Base-by-base conservation (phyloP, 1,140 invertebrate species). In the Drosophila nebulosa region DNA sequence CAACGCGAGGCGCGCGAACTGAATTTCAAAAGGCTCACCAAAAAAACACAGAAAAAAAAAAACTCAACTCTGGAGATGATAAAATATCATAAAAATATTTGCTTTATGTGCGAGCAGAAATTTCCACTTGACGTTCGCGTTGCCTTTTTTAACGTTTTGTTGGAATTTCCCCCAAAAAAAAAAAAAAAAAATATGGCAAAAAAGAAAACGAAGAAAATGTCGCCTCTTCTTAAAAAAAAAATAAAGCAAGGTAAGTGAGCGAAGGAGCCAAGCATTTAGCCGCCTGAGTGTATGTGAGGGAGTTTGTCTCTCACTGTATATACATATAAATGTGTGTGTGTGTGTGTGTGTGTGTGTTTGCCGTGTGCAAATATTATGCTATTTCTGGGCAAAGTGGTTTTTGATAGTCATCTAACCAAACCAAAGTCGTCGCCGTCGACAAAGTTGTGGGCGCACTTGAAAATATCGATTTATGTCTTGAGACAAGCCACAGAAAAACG, bases 311-410 rank as follows among this genome's bases (percentile, higher is more conserved):
- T 18, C 9, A 16, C 1, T 36, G 6, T 53, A 18, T 57, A 3
- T 56, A 14, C 50, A 1, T 52, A 30, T 39, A 16, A 46, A 9
- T 35, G 1, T 36, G 24, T 64, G 51, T 58, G 39, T 60, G 24
- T 58, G 42, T 18, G 51, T 22, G 14, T 61, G 12, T 61, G 36
- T 64, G 72, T 64, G 39, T 74, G 24, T 55, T 27, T 66, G 39
- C 55, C 64, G 74, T 76, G 76, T 63, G 74, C 76, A 79, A 79
- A 79, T 79, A 79, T 79, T 79, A 69, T 79, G 76, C 69, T 72
- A 79, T 79, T 73, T 76, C 76, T 69, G 74, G 65, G 64, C 65
- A 79, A 79, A 79, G 76, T 79, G 76, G 74, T 77, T 79, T 79
- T 63, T 79, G 76, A 79, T 79, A 77, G 76, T 79, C 74, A 72